Evolutionary conservation across 2,797 vertebrate species (phyloP).

Genomic region (Anguilla pacifica): DNA sequence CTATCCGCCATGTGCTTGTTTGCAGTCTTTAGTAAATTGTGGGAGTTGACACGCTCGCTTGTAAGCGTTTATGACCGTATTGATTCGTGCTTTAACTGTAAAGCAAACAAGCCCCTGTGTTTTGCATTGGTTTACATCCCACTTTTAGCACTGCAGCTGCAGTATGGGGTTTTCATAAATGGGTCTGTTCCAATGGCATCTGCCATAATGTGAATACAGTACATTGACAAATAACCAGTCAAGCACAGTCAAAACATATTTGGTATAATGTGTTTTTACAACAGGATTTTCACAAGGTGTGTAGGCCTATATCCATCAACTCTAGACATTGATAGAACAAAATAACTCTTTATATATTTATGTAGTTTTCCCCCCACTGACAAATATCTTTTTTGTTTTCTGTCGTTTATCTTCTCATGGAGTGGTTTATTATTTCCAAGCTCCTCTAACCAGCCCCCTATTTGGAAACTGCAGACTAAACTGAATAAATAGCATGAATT

Average conservation of each 20-base stretch:
- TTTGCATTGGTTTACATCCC: neutral
- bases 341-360: constrained; percentile 4
- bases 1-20: neutral
- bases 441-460: constrained; percentile 50
- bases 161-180: neutral
- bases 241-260: neutral
- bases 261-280: neutral
- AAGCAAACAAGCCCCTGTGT: neutral
- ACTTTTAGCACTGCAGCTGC: neutral
- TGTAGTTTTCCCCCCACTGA: constrained; percentile 37
- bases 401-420: constrained; percentile 60
- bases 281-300: neutral
- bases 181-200: neutral
- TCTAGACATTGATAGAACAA: neutral
- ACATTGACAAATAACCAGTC: neutral
- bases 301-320: neutral
- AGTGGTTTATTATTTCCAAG: constrained; percentile 60
- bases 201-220: neutral
- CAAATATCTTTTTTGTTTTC: constrained; percentile 56
- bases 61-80: constrained; percentile 24
- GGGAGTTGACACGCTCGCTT: constrained; percentile 26
- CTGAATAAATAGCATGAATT: constrained; percentile 88
- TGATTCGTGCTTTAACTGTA: constrained; percentile 31
- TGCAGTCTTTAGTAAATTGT: constrained; percentile 12
- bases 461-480: constrained; percentile 64